Evolutionary conservation across 2,113 vertebrate genomes (phyloP), one percentile per base, ranked within the genome.

Genomic region (Oostethus manadensis): DNA sequence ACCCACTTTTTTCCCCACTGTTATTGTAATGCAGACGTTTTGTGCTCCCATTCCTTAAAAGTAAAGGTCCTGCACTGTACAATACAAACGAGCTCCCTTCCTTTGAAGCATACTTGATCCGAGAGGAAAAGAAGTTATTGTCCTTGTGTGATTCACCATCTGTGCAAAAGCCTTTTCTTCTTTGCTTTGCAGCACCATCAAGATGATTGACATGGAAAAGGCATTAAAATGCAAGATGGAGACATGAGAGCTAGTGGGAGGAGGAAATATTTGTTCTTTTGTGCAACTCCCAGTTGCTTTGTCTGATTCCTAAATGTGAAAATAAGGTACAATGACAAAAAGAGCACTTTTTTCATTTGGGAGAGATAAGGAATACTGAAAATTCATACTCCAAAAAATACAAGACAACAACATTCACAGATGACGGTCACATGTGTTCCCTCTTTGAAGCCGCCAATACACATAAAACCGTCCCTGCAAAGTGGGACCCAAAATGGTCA

Each of bases 101-200:
- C 3, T 14, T 42, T 42, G 11, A 48, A 17, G 17, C 18, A 48
- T 14, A 48, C 46, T 48, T 20, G 46, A 48, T n/a, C 20, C 3
- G 1, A 48, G n/a, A 16, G 14, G n/a, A 44, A 57, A 57, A 17
- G 20, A 42, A 17, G 16, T 17, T 42, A 66, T 69, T n/a, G n/a
- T n/a, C n/a, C n/a, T n/a, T n/a, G 82, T 84, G 70, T 81, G 76
- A 84, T 70, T 84, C 80, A 78, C 81, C 77, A 82, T 82, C 76
- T 84, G 83, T 72, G 79, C 63, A 47, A 44, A 56, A 77, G 56
- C 58, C 23, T 66, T 68, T 54, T 70, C 21, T 50, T 11, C 10
- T 50, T 18, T 48, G 46, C 46, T 50, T 68, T 62, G 44, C 44
- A 65, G 61, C 13, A 35, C 23, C 57, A 68, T 60, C 57, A 38